Percentiles rank a stretch among this genome's conserved stretches.
These are phyloP conservation scores for Taxidea taxus DNA, from an alignment of 2,113 vertebrate genomes.

Conservation along the genomic window DNA sequence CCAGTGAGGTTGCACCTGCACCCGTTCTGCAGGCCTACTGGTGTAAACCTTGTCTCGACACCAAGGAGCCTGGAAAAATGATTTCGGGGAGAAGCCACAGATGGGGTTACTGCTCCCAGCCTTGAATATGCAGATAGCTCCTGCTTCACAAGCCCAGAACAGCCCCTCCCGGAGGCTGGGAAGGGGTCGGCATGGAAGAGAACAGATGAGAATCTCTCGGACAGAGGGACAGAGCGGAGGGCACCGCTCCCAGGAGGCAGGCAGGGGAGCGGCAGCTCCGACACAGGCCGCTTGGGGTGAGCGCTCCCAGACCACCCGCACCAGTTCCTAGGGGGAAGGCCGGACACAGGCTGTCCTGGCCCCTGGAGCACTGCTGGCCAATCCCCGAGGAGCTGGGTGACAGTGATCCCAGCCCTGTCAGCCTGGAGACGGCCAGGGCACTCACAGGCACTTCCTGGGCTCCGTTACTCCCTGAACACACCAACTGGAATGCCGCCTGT, in stretches of 20 bases:
- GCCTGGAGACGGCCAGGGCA: background rate
- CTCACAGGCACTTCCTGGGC: background rate
- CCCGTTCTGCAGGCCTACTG: fast-evolving
- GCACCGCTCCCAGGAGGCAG: background rate
- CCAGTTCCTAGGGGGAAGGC: background rate
- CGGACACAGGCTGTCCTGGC: background rate
- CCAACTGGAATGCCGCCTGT: background rate
- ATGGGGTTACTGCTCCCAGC: background rate
- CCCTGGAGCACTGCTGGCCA: fast-evolving
- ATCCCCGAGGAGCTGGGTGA: background rate
- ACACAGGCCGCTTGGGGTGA: background rate
- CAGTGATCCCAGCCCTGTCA: background rate
- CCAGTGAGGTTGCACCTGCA: fast-evolving
- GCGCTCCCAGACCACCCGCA: background rate
- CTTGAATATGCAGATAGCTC: fast-evolving
- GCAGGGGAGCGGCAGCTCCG: constrained; percentile 2
- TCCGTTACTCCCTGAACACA: background rate
- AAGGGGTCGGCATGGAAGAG: background rate
- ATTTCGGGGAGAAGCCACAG: background rate
- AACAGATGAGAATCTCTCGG: background rate
- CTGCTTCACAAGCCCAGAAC: fast-evolving
- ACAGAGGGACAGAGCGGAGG: fast-evolving
- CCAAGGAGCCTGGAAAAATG: background rate
- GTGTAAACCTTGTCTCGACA: background rate
- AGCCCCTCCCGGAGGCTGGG: background rate